These are phyloP conservation scores for Mionectes olivaceus DNA, from an alignment of 2,797 vertebrate species.

Conservation along the genomic window DNA sequence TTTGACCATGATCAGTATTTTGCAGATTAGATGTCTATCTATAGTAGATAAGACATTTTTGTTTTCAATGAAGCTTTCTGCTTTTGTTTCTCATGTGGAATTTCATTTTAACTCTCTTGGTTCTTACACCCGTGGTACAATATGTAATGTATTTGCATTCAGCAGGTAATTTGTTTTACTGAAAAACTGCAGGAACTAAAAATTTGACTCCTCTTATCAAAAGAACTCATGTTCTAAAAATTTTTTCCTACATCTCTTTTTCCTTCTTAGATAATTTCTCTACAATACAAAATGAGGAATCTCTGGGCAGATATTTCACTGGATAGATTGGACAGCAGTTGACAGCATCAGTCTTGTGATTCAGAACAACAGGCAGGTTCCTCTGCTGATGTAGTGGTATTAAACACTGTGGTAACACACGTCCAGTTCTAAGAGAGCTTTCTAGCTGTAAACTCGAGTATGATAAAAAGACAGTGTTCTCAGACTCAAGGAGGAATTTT, in stretches of 20 bases:
- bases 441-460: not conserved
- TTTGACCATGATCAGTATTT: not conserved
- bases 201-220: not conserved
- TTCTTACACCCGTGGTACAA: not conserved
- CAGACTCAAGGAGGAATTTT: not conserved
- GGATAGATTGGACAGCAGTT: not conserved
- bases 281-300: not conserved
- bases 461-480: not conserved
- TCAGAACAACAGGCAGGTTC: not conserved
- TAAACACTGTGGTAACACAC: not conserved
- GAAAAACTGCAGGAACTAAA: not conserved
- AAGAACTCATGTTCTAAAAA: not conserved
- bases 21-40: conserved; percentile 18
- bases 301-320: not conserved
- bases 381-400: not conserved
- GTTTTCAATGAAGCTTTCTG: not conserved
- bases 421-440: not conserved
- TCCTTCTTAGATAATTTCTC: not conserved
- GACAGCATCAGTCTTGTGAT: not conserved
- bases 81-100: not conserved
- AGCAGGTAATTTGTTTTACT: not conserved
- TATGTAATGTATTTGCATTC: not conserved
- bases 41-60: not conserved
- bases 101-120: not conserved
- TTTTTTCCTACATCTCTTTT: not conserved